These are phyloP conservation scores for Peucedramus taeniatus DNA, from an alignment of 2,113 vertebrate genomes.

Conservation along the genomic window DNA sequence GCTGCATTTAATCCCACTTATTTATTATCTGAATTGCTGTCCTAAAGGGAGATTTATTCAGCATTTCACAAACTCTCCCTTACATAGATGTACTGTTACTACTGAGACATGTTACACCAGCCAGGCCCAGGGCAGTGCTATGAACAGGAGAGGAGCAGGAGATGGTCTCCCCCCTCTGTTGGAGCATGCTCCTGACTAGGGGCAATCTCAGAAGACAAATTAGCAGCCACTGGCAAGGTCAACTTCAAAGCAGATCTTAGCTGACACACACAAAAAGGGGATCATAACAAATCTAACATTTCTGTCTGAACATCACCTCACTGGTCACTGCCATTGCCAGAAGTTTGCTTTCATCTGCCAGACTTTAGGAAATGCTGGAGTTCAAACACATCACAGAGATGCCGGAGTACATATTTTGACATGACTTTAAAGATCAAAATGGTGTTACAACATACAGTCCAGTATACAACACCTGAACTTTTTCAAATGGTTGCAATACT, in stretches of 20 bases:
- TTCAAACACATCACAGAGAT: not conserved
- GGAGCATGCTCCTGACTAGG: not conserved
- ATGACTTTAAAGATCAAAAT: not conserved
- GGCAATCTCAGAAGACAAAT: not conserved
- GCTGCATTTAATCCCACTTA: not conserved
- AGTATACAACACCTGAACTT: not conserved
- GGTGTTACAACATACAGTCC: not conserved
- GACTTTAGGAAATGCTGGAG: not conserved
- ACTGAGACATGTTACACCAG: fast-evolving
- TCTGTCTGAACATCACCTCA: not conserved
- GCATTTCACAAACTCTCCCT: not conserved
- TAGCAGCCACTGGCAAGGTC: not conserved
- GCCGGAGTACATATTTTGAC: not conserved
- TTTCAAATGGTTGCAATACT: not conserved
- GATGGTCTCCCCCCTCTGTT: not conserved
- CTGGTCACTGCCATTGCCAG: not conserved
- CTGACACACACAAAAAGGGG: not conserved
- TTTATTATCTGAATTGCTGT: not conserved
- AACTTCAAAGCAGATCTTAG: not conserved
- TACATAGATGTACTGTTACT: not conserved
- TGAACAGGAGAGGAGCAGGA: not conserved
- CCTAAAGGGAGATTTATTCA: not conserved
- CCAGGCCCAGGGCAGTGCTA: not conserved
- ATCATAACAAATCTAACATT: not conserved
- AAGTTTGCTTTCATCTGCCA: not conserved